phyloP scores from a whole-genome alignment of 2,888 invertebrate genomes.

The Zaprionus obscuricornis region DNA sequence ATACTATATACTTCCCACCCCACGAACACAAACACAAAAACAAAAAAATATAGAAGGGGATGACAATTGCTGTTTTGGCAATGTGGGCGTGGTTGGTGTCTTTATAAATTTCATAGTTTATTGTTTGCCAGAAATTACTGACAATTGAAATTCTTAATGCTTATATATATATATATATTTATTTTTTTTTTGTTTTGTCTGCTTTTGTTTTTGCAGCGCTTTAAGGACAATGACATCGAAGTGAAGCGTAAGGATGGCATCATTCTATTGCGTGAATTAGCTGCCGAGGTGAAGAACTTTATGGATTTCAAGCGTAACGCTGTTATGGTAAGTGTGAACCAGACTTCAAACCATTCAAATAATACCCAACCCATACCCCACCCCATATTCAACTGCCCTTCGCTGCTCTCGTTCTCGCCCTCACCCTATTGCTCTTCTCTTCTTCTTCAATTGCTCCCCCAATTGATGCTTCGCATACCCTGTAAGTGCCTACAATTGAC shows the following conservation, averaged over 20 bases:
- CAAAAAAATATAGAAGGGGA: neutral
- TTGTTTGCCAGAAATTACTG: conserved; percentile 38
- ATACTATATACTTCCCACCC: too few relatives aligned
- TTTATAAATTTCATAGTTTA: conserved; percentile 62
- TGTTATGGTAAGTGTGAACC: conserved; percentile 89
- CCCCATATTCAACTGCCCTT: conserved; percentile 2
- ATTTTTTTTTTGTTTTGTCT: conserved; percentile 13
- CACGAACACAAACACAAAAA: neutral
- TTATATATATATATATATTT: conserved; percentile 10
- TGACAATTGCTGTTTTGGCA: neutral
- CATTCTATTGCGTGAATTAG: conserved; percentile 93
- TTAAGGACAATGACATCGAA: conserved; percentile 90
- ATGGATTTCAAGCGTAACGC: conserved; percentile 96
- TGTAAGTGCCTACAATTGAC: conserved; percentile 55
- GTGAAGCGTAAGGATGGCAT: conserved; percentile 93
- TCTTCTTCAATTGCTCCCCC: too few relatives aligned
- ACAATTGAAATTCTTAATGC: too few relatives aligned
- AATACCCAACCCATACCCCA: neutral
- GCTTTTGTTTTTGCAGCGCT: conserved; percentile 87
- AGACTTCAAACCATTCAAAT: neutral
- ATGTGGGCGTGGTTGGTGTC: conserved; percentile 20
- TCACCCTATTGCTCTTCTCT: neutral
- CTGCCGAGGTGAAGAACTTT: conserved; percentile 95
- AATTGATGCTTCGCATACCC: neutral
- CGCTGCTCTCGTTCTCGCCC: too few relatives aligned